These are phyloP conservation scores for Cebidichthys violaceus DNA, from an alignment of 2,113 vertebrate species.

Conservation along the genomic window DNA sequence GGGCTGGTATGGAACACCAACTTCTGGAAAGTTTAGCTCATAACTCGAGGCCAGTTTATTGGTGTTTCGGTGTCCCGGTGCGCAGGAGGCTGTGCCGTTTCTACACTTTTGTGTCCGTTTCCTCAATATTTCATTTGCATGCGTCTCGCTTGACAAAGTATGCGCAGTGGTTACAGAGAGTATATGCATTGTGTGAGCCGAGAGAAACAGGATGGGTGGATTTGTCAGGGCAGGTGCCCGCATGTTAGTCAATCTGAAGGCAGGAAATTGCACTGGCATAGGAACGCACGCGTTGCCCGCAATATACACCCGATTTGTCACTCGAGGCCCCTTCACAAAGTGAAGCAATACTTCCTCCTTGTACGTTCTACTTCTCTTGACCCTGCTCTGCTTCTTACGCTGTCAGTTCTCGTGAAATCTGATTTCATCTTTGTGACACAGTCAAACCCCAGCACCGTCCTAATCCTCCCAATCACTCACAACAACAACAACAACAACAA, in stretches of 20 bases:
- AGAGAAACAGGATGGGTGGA: constrained; percentile 82
- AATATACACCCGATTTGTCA: constrained; percentile 64
- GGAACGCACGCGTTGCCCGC: constrained; percentile 54
- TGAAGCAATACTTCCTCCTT: constrained; percentile 72
- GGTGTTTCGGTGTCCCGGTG: background rate
- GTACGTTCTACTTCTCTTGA: constrained; percentile 50
- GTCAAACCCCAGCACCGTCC: background rate
- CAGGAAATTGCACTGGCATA: constrained; percentile 81
- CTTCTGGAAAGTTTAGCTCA: constrained; percentile 31
- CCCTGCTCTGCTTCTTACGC: constrained; percentile 16
- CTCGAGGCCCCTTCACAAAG: constrained; percentile 21
- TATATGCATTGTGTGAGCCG: constrained; percentile 42
- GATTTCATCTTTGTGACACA: constrained; percentile 22
- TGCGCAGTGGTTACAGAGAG: constrained; percentile 10
- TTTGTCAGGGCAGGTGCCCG: constrained; percentile 76
- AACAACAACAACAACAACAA: constrained; percentile 5
- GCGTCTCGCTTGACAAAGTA: background rate
- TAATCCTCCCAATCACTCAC: constrained; percentile 8
- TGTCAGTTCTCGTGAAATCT: constrained; percentile 6
- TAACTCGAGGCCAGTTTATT: background rate
- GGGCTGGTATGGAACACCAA: constrained; percentile 36
- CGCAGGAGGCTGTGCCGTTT: background rate
- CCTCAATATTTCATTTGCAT: constrained; percentile 13
- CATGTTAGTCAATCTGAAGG: constrained; percentile 74
- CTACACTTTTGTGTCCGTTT: background rate